These are phyloP conservation scores for Oryzias sinensis DNA, from an alignment of 2,797 vertebrate species.

Conservation along the genomic window DNA sequence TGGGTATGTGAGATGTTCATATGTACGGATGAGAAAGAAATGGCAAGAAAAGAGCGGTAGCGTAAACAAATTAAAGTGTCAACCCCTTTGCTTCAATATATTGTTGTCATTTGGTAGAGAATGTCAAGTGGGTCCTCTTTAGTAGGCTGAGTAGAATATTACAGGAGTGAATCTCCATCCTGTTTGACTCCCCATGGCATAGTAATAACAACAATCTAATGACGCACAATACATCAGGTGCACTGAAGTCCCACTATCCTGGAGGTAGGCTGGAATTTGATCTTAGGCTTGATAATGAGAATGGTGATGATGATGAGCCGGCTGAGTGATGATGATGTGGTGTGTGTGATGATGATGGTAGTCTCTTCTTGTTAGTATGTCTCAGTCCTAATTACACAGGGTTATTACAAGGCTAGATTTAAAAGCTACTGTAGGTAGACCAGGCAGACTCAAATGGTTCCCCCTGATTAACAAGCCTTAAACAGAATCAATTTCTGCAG, in stretches of 20 bases:
- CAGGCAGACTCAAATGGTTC: slow-evolving; percentile 43
- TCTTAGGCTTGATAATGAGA: slow-evolving; percentile 72
- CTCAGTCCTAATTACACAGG: slow-evolving; percentile 72
- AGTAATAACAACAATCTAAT: slow-evolving; percentile 78
- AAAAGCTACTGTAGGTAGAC: slow-evolving; percentile 59
- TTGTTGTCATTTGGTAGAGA: slow-evolving; percentile 72
- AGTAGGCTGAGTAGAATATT: slow-evolving; percentile 64
- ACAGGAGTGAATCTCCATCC: slow-evolving; percentile 68
- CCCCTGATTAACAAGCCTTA: slow-evolving; percentile 63
- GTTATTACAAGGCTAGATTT: slow-evolving; percentile 68
- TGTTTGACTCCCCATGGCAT: slow-evolving; percentile 72
- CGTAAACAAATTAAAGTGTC: slow-evolving; percentile 65
- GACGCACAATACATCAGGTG: slow-evolving; percentile 74
- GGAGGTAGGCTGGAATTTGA: slow-evolving; percentile 68
- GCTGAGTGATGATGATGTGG: slow-evolving; percentile 71
- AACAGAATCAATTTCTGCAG: slow-evolving; percentile 54
- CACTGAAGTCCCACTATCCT: slow-evolving; percentile 65
- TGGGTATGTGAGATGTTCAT: slow-evolving; percentile 20
- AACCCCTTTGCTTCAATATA: slow-evolving; percentile 62
- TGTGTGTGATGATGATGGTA: slow-evolving; percentile 71
- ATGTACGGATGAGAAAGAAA: slow-evolving; percentile 24
- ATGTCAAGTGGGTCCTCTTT: slow-evolving; percentile 69
- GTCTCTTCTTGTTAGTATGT: slow-evolving; percentile 71
- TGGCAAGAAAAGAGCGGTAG: slow-evolving; percentile 36
- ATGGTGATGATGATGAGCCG: slow-evolving; percentile 74